Percentiles rank a stretch among this genome's conserved stretches.
phyloP scores from a whole-genome alignment of 2,797 vertebrate species.

The Neoniphon sammara region DNA sequence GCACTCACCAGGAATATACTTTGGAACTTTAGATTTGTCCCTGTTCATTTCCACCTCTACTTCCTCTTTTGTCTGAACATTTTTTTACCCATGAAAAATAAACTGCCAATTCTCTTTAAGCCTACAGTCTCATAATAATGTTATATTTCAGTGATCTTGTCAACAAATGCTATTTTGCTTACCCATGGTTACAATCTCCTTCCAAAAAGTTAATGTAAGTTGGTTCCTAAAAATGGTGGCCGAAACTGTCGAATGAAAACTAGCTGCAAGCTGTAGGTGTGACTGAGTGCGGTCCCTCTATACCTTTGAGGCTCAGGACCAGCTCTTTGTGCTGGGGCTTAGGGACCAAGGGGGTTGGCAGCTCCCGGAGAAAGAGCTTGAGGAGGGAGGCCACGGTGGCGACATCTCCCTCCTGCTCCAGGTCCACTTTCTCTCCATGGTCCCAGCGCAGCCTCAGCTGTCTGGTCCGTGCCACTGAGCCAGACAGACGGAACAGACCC shows the following conservation, averaged over 20 bases:
- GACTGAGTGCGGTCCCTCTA: neutral
- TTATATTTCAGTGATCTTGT: too few relatives aligned
- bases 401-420: conserved; percentile 80
- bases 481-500: conserved; percentile 85
- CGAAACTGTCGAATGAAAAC: neutral
- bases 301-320: conserved; percentile 81
- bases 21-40: neutral
- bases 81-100: conserved; percentile 2
- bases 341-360: conserved; percentile 84
- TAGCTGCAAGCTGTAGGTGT: neutral
- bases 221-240: too few relatives aligned
- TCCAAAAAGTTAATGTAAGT: too few relatives aligned
- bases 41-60: neutral
- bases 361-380: conserved; percentile 87
- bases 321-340: conserved; percentile 75
- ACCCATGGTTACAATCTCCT: too few relatives aligned
- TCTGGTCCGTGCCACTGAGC: conserved; percentile 80
- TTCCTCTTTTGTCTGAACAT: neutral
- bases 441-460: conserved; percentile 83
- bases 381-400: conserved; percentile 85
- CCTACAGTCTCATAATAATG: too few relatives aligned
- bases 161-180: too few relatives aligned
- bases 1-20: neutral
- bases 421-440: conserved; percentile 79
- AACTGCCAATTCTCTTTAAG: neutral